Evolutionary conservation across 1,140 invertebrate species (phyloP).

Genomic region (Tetragnatha versicolor): DNA sequence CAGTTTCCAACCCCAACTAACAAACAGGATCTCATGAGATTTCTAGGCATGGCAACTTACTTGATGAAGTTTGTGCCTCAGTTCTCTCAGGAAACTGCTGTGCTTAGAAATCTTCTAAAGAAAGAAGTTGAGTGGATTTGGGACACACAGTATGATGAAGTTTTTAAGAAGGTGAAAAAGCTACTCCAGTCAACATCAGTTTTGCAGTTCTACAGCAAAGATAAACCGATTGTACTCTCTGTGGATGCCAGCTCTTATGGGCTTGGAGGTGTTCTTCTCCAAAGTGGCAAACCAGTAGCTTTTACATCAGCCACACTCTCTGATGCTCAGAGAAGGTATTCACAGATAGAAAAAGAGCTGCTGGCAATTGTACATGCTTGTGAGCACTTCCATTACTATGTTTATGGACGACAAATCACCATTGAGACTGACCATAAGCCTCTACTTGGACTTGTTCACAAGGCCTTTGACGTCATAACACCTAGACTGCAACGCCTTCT

Average conservation of each 20-base stretch:
- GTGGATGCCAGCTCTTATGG: slow-evolving; percentile 63
- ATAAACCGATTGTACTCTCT: slow-evolving; percentile 59
- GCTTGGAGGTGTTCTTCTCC: slow-evolving; percentile 64
- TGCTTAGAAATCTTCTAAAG: background rate
- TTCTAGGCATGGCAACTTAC: slow-evolving; percentile 34
- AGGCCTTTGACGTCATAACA: background rate
- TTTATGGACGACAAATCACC: slow-evolving; percentile 34
- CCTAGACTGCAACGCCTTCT: slow-evolving; percentile 31
- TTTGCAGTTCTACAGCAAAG: slow-evolving; percentile 59
- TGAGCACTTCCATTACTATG: slow-evolving; percentile 57
- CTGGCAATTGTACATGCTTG: slow-evolving; percentile 42
- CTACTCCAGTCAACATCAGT: slow-evolving; percentile 7
- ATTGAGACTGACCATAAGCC: slow-evolving; percentile 54
- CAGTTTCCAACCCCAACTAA: slow-evolving; percentile 9
- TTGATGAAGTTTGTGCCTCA: slow-evolving; percentile 26
- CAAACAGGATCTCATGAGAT: slow-evolving; percentile 31
- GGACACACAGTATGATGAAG: background rate
- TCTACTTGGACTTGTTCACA: slow-evolving; percentile 14
- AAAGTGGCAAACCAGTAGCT: slow-evolving; percentile 63
- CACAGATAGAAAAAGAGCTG: slow-evolving; percentile 50
- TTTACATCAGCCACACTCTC: slow-evolving; percentile 61
- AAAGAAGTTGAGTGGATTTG: slow-evolving; percentile 1
- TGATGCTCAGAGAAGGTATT: slow-evolving; percentile 27
- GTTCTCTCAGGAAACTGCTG: slow-evolving; percentile 12
- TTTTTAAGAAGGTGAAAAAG: slow-evolving; percentile 16